A percentile compares a stretch with the other conserved stretches of the same genome.
Conservation (phyloP, 2,888 invertebrate species). For the Heliconius charithonia region DNA sequence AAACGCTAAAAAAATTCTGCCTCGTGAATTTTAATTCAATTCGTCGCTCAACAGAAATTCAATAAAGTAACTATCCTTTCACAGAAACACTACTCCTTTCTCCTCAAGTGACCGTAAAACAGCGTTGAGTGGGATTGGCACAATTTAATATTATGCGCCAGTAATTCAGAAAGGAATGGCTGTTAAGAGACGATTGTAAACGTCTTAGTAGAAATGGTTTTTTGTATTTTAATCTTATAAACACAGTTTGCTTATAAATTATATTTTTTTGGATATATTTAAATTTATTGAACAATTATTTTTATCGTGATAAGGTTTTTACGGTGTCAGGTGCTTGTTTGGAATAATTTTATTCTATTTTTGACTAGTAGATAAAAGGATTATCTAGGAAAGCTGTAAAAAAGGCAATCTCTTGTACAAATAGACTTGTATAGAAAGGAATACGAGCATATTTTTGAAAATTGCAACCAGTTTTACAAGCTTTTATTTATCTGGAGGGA, state of each 20-base stretch:
- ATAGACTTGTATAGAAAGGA: no score
- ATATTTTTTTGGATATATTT: background rate
- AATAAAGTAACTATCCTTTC: constrained; percentile 42
- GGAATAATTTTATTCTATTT: no score
- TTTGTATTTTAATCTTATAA: background rate
- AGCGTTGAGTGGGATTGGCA: constrained; percentile 46
- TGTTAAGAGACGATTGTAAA: constrained; percentile 23
- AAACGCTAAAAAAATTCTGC: no score
- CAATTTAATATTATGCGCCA: constrained; percentile 47
- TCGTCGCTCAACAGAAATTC: constrained; percentile 35
- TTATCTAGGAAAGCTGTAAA: no score
- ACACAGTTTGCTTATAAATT: constrained; percentile 5
- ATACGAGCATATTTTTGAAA: no score
- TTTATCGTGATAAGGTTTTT: no score
- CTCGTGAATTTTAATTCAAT: constrained; percentile 7
- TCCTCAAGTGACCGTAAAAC: constrained; percentile 46
- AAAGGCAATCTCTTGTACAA: no score
- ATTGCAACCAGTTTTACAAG: no score
- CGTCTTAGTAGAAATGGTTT: constrained; percentile 5
- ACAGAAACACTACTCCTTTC: constrained; percentile 38
- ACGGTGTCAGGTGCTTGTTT: no score
- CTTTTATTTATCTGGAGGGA: no score
- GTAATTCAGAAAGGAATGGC: constrained; percentile 41
- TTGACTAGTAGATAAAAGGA: no score
- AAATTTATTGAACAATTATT: no score